A percentile compares a stretch with the other conserved stretches of the same genome.
Conservation (phyloP, 2,888 invertebrate genomes). For the Holacanthella duospinosa region DNA sequence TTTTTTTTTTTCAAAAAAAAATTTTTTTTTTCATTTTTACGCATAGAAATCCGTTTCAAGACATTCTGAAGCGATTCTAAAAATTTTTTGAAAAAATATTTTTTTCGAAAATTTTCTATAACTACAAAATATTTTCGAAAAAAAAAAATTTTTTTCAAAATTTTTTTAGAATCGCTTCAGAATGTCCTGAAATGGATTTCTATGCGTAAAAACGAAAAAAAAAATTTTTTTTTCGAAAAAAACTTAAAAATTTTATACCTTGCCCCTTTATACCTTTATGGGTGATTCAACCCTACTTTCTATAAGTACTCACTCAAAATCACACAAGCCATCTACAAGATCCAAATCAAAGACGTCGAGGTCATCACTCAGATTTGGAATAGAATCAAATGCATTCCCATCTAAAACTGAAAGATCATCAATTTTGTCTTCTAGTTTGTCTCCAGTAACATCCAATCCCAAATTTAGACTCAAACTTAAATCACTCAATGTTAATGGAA, state of each 20-base stretch:
- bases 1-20: too few species aligned
- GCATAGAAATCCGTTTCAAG: too few species aligned
- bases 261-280: background rate
- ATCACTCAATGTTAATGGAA: conserved; percentile 1
- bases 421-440: conserved; percentile 35
- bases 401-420: conserved; percentile 26
- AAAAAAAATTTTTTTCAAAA: too few species aligned
- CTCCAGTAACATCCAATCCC: conserved; percentile 22
- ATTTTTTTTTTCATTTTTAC: too few species aligned
- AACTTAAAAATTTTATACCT: too few species aligned
- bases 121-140: too few species aligned
- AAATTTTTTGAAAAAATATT: too few species aligned
- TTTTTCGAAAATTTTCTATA: too few species aligned
- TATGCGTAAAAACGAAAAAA: background rate
- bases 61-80: too few species aligned
- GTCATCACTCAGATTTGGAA: conserved; percentile 41
- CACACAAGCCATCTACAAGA: conserved; percentile 35
- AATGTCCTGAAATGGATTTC: too few species aligned
- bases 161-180: too few species aligned
- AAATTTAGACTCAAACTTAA: conserved; percentile 16
- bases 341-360: conserved; percentile 43
- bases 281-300: background rate
- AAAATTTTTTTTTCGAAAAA: too few species aligned
- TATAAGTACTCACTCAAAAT: conserved; percentile 30
- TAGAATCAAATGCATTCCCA: conserved; percentile 34